Percentiles rank a stretch among this genome's conserved stretches.
These are phyloP conservation scores for Protonibea diacanthus DNA, from an alignment of 2,797 vertebrate genomes.

Conservation along the genomic window DNA sequence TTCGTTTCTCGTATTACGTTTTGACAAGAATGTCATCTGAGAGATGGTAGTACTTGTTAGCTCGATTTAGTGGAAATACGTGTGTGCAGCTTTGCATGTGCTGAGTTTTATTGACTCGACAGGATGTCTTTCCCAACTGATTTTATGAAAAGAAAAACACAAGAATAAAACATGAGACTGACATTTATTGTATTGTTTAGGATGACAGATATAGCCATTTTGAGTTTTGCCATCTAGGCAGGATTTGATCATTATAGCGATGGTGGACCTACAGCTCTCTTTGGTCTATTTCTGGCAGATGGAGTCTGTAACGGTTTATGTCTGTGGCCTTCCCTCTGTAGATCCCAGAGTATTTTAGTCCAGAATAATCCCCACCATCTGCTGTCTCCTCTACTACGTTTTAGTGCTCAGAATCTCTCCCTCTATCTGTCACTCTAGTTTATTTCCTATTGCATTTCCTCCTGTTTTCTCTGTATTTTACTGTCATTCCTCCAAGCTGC, in stretches of 20 bases:
- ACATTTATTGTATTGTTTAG: constrained; percentile 20
- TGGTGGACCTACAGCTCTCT: constrained; percentile 61
- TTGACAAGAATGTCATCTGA: neutral
- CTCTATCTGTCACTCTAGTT: constrained; percentile 53
- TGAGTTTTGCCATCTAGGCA: constrained; percentile 31
- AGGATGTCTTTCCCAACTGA: neutral
- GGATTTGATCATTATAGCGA: constrained; percentile 55
- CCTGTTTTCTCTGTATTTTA: constrained; percentile 33
- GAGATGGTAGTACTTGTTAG: neutral
- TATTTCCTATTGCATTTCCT: constrained; percentile 49
- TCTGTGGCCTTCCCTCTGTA: constrained; percentile 80
- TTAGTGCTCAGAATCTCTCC: constrained; percentile 65
- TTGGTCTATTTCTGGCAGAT: constrained; percentile 83
- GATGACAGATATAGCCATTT: neutral
- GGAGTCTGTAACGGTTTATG: constrained; percentile 80
- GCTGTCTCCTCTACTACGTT: constrained; percentile 82
- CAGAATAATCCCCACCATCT: constrained; percentile 89
- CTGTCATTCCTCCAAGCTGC: constrained; percentile 12
- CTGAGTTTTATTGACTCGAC: neutral
- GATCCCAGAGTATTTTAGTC: constrained; percentile 87
- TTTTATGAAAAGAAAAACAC: neutral
- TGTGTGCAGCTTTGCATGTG: constrained; percentile 4
- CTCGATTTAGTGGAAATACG: neutral
- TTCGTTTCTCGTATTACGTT: neutral
- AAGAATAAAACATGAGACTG: constrained; percentile 6